Conservation (phyloP, 2,888 invertebrate species). For the Neria commutata region DNA sequence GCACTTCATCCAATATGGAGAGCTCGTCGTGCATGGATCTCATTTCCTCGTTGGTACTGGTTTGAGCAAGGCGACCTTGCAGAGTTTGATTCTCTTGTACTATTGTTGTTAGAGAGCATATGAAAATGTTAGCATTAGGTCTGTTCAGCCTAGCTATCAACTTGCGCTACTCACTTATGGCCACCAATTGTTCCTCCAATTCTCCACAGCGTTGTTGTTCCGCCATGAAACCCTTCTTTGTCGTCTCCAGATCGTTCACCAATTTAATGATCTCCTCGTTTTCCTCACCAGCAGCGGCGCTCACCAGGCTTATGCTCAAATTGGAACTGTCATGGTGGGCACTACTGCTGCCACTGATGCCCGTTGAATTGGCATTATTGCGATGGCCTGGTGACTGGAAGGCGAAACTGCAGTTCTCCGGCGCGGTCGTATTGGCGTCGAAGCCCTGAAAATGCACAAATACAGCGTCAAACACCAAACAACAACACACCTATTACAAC, state of each 20-base stretch:
- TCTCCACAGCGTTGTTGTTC: conserved; percentile 77
- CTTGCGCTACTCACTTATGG: conserved; percentile 55
- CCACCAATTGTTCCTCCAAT: conserved; percentile 77
- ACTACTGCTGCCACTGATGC: conserved; percentile 41
- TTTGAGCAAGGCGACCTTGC: conserved; percentile 57
- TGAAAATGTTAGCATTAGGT: background rate
- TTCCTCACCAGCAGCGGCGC: conserved; percentile 45
- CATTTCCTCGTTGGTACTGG: conserved; percentile 73
- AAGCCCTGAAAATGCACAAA: conserved; percentile 33
- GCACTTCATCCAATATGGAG: conserved; percentile 82
- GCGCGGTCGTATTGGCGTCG: conserved; percentile 41
- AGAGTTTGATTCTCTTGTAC: conserved; percentile 61
- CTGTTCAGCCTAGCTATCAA: background rate
- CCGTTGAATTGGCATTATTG: conserved; percentile 53
- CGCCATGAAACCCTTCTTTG: conserved; percentile 70
- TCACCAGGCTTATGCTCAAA: conserved; percentile 35
- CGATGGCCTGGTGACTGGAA: conserved; percentile 38
- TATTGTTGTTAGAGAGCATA: conserved; percentile 14
- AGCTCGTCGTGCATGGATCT: conserved; percentile 79
- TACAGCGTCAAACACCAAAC: too few relatives aligned
- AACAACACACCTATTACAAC: conserved; percentile 13
- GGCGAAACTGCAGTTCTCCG: conserved; percentile 46
- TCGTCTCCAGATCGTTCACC: conserved; percentile 74
- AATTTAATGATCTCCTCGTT: conserved; percentile 64
- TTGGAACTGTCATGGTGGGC: conserved; percentile 34